Evolutionary conservation across 2,797 vertebrate species (phyloP), one percentile per base, ranked within the genome.

Genomic region (Propithecus deckenii): DNA sequence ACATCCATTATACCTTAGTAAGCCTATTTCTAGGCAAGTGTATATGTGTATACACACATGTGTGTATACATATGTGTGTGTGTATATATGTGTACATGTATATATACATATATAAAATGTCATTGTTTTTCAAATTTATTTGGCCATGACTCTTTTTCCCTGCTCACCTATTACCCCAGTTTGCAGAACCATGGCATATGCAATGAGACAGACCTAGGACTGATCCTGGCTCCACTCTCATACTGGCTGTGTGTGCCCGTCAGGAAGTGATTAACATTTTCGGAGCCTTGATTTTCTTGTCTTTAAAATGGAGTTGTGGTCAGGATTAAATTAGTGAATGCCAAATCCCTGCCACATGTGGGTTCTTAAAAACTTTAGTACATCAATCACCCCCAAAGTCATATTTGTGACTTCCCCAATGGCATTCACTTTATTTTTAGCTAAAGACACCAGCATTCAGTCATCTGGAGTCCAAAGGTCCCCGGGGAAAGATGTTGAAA

Each of bases 321-420:
- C 69, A 79, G 52, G 32, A 80, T 55, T 59, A 61, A 46, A 84
- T 48, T 10, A 55, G 57, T 63, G 43, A 83, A 18, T 59, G 15
- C 18, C 41, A 63, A 92, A 88, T 96, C 41, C 94, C 92, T 89
- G 94, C 95, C 48, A 46, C 32, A 7, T 5, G 7, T 9, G 90
- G 4, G 3, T 74, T 89, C 74, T 75, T 72, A 52, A 67, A 85
- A 67, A 69, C 52, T 25, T 63, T 3, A 95, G 69, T 75, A 83
- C 10, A 48, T 48, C 14, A n/a, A 63, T 38, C 25, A 35, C 14
- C 11, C 50, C 25, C 38, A 18, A 76, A 72, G 76, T 50, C 30
- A 3, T 41, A 13, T 46, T 65, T 71, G 25, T 46, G 23, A 32
- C 35, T 83, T 91, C 22, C 61, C 69, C 74, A 23, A 15, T 6